These are phyloP conservation scores for Nomada ruficornis DNA, from an alignment of 2,888 invertebrate genomes.

Conservation along the genomic window DNA sequence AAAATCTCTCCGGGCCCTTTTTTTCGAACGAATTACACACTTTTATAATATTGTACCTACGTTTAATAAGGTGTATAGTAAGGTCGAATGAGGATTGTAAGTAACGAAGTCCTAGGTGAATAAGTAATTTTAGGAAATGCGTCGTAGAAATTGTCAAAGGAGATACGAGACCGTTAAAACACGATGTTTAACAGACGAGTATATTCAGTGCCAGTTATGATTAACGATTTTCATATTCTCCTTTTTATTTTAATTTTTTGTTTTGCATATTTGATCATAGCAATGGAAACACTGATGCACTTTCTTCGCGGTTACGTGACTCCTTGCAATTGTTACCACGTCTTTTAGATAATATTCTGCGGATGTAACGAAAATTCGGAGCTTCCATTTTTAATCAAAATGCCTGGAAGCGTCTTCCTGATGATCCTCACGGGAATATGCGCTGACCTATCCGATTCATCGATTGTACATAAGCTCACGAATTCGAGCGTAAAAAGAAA, in stretches of 20 bases:
- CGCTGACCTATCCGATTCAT: constrained; percentile 65
- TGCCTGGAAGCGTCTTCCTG: constrained; percentile 81
- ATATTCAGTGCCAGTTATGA: constrained; percentile 26
- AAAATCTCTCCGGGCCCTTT: constrained; percentile 62
- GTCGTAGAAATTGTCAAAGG: constrained; percentile 64
- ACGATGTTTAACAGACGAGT: background rate
- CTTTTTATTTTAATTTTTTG: background rate
- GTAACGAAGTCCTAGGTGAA: constrained; percentile 71
- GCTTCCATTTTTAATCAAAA: constrained; percentile 79
- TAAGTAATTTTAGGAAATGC: constrained; percentile 71
- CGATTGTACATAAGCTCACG: constrained; percentile 49
- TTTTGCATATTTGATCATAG: background rate
- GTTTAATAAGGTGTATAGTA: constrained; percentile 49
- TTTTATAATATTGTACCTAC: constrained; percentile 67
- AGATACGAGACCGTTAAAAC: constrained; percentile 44
- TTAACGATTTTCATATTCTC: background rate
- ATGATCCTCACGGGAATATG: constrained; percentile 55
- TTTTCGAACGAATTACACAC: constrained; percentile 62
- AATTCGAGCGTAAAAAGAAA: constrained; percentile 42
- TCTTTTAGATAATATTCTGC: constrained; percentile 64
- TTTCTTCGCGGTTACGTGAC: constrained; percentile 39
- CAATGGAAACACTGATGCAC: background rate
- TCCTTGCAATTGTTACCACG: constrained; percentile 62
- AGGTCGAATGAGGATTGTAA: constrained; percentile 60
- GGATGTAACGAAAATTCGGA: constrained; percentile 70